Conservation (phyloP, 2,888 invertebrate genomes). For the Omphaloscelis lunosa region DNA sequence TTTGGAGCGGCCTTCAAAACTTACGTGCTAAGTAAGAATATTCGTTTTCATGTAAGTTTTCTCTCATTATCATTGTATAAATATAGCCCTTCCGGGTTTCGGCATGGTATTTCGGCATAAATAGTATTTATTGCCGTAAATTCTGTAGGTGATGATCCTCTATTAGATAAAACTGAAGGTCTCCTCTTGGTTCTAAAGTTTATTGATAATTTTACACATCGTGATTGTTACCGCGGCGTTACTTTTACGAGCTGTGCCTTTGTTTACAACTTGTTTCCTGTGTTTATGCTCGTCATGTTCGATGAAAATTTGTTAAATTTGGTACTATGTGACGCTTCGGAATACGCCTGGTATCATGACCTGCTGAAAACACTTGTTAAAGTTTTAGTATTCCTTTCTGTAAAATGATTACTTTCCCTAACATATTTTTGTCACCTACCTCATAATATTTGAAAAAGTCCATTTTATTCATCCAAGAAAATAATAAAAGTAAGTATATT, state of each 20-base stretch:
- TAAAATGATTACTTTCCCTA: constrained; percentile 14
- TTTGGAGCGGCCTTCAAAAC: constrained; percentile 71
- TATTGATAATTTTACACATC: constrained; percentile 71
- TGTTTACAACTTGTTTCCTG: constrained; percentile 89
- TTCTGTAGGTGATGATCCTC: constrained; percentile 70
- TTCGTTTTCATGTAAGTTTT: constrained; percentile 78
- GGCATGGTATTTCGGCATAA: constrained; percentile 79
- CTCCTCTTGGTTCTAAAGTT: constrained; percentile 68
- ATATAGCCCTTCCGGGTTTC: constrained; percentile 82
- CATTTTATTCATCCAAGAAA: background rate
- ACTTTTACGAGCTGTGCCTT: constrained; percentile 81
- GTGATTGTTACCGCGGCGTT: constrained; percentile 70
- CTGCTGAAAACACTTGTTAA: constrained; percentile 23
- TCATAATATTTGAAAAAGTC: background rate
- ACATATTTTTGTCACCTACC: background rate
- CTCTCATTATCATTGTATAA: constrained; percentile 82
- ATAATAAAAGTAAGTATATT: background rate
- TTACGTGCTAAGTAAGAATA: constrained; percentile 77
- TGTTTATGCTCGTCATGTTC: constrained; percentile 82
- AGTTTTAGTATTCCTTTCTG: background rate
- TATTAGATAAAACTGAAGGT: constrained; percentile 69
- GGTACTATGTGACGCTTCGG: constrained; percentile 60
- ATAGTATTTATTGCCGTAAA: constrained; percentile 76
- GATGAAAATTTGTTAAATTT: constrained; percentile 77
- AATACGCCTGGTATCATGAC: constrained; percentile 46